phyloP scores from a whole-genome alignment of 2,888 invertebrate species.

The Tillus elongatus region DNA sequence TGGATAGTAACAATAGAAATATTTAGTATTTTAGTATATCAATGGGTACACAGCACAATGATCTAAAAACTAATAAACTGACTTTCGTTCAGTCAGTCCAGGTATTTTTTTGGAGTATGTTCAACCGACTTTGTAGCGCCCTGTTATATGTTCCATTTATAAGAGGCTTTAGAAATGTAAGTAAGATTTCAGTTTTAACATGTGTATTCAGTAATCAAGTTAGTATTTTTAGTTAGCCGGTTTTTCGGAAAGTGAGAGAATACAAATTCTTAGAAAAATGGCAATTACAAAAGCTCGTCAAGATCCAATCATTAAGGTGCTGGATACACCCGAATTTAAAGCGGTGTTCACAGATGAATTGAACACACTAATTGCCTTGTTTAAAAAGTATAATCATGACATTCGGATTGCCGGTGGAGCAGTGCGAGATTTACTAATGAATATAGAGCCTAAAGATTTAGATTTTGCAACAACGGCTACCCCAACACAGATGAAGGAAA shows the following conservation, averaged over 20 bases:
- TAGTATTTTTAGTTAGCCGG: conserved; percentile 8
- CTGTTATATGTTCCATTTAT: too few species aligned
- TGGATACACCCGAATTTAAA: conserved; percentile 65
- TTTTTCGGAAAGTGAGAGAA: conserved; percentile 6
- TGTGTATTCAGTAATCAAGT: too few species aligned
- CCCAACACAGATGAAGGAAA: conserved; percentile 88
- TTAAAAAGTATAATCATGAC: conserved; percentile 73
- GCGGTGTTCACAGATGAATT: conserved; percentile 79
- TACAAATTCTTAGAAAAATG: conserved; percentile 27
- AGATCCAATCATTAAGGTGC: conserved; percentile 59
- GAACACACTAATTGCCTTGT: conserved; percentile 57
- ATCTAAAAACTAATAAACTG: too few species aligned
- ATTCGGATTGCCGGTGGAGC: conserved; percentile 95
- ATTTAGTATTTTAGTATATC: too few species aligned
- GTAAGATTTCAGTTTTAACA: too few species aligned
- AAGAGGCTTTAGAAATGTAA: too few species aligned
- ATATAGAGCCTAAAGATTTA: conserved; percentile 74
- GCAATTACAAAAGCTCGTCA: conserved; percentile 42
- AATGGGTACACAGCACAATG: too few species aligned
- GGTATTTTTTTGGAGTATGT: too few species aligned
- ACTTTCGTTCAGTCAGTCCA: too few species aligned
- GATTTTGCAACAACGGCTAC: conserved; percentile 98
- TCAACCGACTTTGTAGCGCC: too few species aligned
- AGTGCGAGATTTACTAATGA: conserved; percentile 79
- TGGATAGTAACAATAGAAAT: too few species aligned